Percentiles rank a stretch among this genome's conserved stretches.
Conservation (phyloP, 2,113 vertebrate genomes). For the Hemiscyllium ocellatum region DNA sequence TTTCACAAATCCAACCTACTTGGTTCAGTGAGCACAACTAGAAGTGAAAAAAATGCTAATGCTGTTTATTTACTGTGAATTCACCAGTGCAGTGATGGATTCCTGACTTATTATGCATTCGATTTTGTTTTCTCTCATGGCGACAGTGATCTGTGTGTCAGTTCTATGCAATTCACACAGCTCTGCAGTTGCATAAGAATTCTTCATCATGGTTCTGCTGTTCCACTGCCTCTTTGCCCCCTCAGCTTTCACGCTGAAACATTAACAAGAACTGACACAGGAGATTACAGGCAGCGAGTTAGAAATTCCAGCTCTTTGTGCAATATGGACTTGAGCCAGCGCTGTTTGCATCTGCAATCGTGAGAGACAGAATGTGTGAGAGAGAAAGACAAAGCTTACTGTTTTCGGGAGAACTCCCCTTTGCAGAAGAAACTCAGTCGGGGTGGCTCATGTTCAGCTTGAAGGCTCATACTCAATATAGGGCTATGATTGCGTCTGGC, state of each 20-base stretch:
- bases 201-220: constrained; percentile 85
- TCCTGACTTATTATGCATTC: constrained; percentile 48
- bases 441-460: not conserved
- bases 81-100: constrained; percentile 58
- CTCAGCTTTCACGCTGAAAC: constrained; percentile 96
- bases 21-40: not conserved
- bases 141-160: constrained; percentile 59
- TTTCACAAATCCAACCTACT: not conserved
- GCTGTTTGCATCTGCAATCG: constrained; percentile 67
- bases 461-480: not conserved
- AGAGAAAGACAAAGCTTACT: not conserved
- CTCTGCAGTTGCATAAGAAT: constrained; percentile 78
- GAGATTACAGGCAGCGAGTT: constrained; percentile 98
- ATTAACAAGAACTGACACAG: constrained; percentile 98
- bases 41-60: constrained; percentile 69
- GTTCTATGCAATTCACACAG: constrained; percentile 64
- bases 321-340: constrained; percentile 87
- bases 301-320: constrained; percentile 97
- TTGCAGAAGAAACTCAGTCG: constrained; percentile 28
- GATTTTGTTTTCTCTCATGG: constrained; percentile 52
- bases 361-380: constrained; percentile 50
- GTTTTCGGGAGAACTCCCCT: not conserved
- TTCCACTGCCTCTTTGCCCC: constrained; percentile 81
- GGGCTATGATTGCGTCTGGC: not conserved
- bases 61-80: constrained; percentile 56